Evolutionary conservation across 2,113 vertebrate species (phyloP).

Genomic region (Sinocyclocheilus rhinocerous): DNA sequence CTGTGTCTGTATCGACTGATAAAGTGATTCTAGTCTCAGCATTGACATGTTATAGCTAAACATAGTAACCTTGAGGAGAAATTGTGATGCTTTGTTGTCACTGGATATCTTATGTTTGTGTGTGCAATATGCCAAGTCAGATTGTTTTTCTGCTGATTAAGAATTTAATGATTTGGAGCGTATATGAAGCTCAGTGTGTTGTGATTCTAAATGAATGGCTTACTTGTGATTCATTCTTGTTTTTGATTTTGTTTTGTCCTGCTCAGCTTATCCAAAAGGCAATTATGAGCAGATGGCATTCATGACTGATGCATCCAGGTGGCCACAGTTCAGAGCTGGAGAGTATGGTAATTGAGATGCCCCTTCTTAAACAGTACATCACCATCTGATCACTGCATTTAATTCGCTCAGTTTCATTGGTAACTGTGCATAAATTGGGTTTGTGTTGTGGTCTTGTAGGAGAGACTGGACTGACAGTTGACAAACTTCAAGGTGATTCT

Average conservation of each 20-base stretch:
- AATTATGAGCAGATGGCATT: constrained; percentile 64
- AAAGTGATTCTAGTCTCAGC: constrained; percentile 11
- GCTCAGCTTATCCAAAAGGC: constrained; percentile 61
- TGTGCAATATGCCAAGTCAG: background rate
- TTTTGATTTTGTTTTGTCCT: background rate
- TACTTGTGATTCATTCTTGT: constrained; percentile 5
- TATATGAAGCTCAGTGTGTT: background rate
- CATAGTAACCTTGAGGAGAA: background rate
- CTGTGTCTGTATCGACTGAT: background rate
- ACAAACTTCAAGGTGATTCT: constrained; percentile 60
- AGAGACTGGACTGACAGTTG: constrained; percentile 4
- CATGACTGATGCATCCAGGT: constrained; percentile 57
- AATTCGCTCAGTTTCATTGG: background rate
- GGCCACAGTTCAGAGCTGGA: constrained; percentile 59
- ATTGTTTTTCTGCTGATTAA: background rate
- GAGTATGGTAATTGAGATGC: constrained; percentile 64
- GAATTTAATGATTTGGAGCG: background rate
- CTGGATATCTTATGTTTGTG: constrained; percentile 1
- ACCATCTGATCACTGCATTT: background rate
- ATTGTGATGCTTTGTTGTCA: background rate
- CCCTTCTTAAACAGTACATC: background rate
- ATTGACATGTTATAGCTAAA: background rate
- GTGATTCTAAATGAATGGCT: background rate
- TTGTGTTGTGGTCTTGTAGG: constrained; percentile 28
- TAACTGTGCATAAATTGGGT: background rate